Base-by-base conservation (phyloP, 1,140 invertebrate species). In the Uloborus diversus region DNA sequence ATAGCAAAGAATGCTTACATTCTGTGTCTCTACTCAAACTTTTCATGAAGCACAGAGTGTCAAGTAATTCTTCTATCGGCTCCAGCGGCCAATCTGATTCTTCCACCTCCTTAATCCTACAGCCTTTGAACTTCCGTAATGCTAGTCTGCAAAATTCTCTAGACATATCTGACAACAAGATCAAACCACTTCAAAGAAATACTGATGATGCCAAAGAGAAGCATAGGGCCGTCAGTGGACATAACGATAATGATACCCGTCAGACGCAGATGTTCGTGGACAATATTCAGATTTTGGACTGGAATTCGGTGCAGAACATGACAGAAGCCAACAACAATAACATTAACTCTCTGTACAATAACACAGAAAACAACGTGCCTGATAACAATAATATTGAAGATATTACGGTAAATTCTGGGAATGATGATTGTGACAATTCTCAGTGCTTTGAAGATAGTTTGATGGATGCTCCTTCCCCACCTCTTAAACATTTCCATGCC, bases 31-130 rank as follows among this genome's bases (percentile, higher is more conserved):
- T 96, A 82, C 92, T 96, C n/a, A 93, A 93, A 86, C 86, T 95
- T 47, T 96, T 95, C 84, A 95, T 96, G 89, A 94, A 94, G 86
- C 94, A 95, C 84, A 94, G 94, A 85, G 94, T 93, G 85, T 90
- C 91, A 85, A 93, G 92, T 37, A 69, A 66, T 42, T 69, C 68
- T 0, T 76, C 71, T 25, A 70, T 76, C 3, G 59, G 68, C 3
- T 81, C 68, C 1, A 81, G 71, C 33, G 69, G 65, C 25, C 71
- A 81, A 23, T 81, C 80, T 14, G 73, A 76, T 20, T 78, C 80
- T 23, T 70, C 80, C 13, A 71, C 66, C 14, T 79, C 76, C n/a
- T 23, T 79, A n/a, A 79, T 68, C 14, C 33, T 79, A 13, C 76
- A 79, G 35, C 65, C 76, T 27, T 25, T 79, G 2, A 79, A 78